Evolutionary conservation across 2,888 invertebrate species (phyloP).

Genomic region (Brenthis hecate): DNA sequence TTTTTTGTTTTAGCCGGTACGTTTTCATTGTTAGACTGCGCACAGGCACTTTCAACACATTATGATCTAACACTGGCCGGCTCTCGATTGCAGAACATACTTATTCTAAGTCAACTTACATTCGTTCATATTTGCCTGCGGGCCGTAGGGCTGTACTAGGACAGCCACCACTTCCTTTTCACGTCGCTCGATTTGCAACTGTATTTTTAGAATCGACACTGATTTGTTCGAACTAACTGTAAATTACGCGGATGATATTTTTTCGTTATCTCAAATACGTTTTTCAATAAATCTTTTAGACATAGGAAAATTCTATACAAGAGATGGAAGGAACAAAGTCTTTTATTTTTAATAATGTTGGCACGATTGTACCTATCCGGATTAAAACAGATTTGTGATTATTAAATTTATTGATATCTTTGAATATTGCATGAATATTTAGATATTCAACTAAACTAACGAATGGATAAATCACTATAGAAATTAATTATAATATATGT

Average conservation of each 20-base stretch:
- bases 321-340: not conserved
- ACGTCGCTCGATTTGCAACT: constrained; percentile 28
- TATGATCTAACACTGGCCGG: constrained; percentile 82
- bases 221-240: constrained; percentile 19
- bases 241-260: constrained; percentile 3
- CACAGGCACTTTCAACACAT: constrained; percentile 81
- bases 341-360: not conserved
- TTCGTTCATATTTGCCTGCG: constrained; percentile 83
- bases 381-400: not conserved
- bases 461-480: too few relatives aligned
- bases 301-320: not conserved
- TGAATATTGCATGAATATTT: not conserved
- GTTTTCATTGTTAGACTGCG: constrained; percentile 75
- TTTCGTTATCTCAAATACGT: not conserved
- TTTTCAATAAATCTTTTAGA: not conserved
- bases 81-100: constrained; percentile 82
- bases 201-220: constrained; percentile 35
- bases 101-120: constrained; percentile 83
- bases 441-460: not conserved
- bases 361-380: too few relatives aligned
- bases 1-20: constrained; percentile 46
- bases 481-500: too few relatives aligned
- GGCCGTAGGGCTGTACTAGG: constrained; percentile 76
- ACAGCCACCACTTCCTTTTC: constrained; percentile 49
- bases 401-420: not conserved